Evolutionary conservation across 2,113 vertebrate genomes (phyloP).

Genomic region (Corythornis madagascariensis): DNA sequence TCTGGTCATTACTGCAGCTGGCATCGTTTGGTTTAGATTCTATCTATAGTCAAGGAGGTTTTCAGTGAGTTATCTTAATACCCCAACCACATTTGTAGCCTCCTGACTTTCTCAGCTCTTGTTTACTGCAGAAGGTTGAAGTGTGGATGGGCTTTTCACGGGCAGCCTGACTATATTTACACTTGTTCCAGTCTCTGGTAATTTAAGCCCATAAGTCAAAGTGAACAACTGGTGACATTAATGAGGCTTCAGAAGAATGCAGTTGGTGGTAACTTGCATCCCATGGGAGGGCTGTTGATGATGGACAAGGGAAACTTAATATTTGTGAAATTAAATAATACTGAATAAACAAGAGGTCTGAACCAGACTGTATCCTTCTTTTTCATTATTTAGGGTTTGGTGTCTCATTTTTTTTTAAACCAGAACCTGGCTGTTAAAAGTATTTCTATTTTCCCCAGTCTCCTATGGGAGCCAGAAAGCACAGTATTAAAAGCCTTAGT

Average conservation of each 20-base stretch:
- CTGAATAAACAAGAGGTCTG: slow-evolving; percentile 18
- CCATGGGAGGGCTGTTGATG: neutral
- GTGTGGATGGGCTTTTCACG: neutral
- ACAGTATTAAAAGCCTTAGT: neutral
- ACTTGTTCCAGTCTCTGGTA: slow-evolving; percentile 20
- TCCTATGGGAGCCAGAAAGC: neutral
- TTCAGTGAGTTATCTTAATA: neutral
- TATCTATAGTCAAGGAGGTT: neutral
- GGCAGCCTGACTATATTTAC: neutral
- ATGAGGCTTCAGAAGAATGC: slow-evolving; percentile 13
- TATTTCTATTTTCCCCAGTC: neutral
- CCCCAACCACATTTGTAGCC: neutral
- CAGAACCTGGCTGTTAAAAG: neutral
- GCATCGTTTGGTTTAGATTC: accelerated
- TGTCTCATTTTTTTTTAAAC: neutral
- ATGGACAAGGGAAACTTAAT: slow-evolving; percentile 48
- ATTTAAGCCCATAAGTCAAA: slow-evolving; percentile 25
- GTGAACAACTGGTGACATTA: slow-evolving; percentile 47
- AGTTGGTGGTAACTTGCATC: slow-evolving; percentile 23
- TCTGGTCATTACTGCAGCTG: neutral
- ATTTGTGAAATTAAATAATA: slow-evolving; percentile 44
- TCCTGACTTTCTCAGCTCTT: neutral
- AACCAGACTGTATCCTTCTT: slow-evolving; percentile 41
- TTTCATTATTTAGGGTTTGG: slow-evolving; percentile 34
- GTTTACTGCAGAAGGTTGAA: neutral